These are phyloP conservation scores for Aradus depressus DNA, from an alignment of 2,888 invertebrate species.

Conservation along the genomic window DNA sequence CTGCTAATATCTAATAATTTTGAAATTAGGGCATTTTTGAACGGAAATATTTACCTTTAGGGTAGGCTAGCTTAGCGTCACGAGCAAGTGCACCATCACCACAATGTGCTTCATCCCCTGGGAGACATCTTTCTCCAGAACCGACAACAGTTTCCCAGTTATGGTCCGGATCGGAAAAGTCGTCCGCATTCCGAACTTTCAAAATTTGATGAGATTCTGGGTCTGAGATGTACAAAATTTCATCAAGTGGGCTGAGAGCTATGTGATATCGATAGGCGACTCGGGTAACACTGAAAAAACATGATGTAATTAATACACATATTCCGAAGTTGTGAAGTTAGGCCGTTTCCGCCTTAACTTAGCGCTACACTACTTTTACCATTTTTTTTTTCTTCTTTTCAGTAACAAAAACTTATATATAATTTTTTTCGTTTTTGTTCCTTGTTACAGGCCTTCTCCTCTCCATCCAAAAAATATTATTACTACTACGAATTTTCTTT, in stretches of 20 bases:
- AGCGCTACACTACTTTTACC: not conserved
- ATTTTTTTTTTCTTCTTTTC: not conserved
- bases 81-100: conserved; percentile 89
- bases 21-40: too few species aligned
- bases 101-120: conserved; percentile 88
- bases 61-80: conserved; percentile 88
- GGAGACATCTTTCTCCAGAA: conserved; percentile 77
- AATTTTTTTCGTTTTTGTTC: too few species aligned
- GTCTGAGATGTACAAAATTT: conserved; percentile 87
- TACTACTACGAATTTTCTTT: too few species aligned
- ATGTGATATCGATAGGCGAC: conserved; percentile 95
- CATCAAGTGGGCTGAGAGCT: conserved; percentile 88
- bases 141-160: conserved; percentile 95
- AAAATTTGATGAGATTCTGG: conserved; percentile 92
- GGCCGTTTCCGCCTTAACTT: too few species aligned
- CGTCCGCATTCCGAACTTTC: conserved; percentile 68
- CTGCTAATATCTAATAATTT: too few species aligned
- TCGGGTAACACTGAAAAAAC: conserved; percentile 64
- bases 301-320: too few species aligned
- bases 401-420: not conserved
- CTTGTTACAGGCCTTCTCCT: too few species aligned
- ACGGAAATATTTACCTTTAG: conserved; percentile 83
- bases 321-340: too few species aligned
- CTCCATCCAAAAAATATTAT: too few species aligned
- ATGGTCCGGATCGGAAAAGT: conserved; percentile 73